Evolutionary conservation across 2,113 vertebrate species (phyloP), one percentile per base, ranked within the genome.

Genomic region (Coptodon rendalli): DNA sequence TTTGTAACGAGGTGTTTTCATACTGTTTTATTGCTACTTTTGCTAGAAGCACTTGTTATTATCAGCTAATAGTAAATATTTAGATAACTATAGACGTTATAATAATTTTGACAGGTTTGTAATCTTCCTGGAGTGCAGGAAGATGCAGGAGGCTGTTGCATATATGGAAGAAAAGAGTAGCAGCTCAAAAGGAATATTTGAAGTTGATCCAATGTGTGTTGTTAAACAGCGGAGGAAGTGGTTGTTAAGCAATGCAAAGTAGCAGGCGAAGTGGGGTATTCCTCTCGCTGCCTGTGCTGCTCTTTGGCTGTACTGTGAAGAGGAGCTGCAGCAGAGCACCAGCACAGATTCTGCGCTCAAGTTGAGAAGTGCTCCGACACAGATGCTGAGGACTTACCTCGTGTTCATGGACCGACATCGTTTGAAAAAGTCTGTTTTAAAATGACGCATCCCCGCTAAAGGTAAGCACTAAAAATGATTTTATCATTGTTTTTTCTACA

Each of bases 301-400:
- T 95, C 93, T 94, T 89, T 59, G 94, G 61, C 85, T 87, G 80
- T 48, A 29, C 63, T 16, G 52, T 19, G 81, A 3, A 22, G 45
- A 36, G 61, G 1, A 2, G 93, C 90, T 66, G 92, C 92, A 66
- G 92, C 91, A 83, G 43, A 81, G 50, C 87, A 50, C 7, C 82
- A 52, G 76, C 81, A 45, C 38, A 87, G 40, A 84, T 22, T 9
- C 66, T 54, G 53, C 48, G 83, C 22, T 54, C 84, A 90, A 93
- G 83, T 91, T 90, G 78, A 38, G 27, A 73, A 56, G 83, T 86
- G 10, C 83, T 73, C 48, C n/a, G 38, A 3, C n/a, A 29, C 34
- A 3, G 80, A 90, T 10, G 84, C 63, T 34, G 36, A 86, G 91
- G 92, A 94, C 88, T 94, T 93, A 87, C 87, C 22, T 73, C 16